Percentiles rank a stretch among this genome's conserved stretches.
Evolutionary conservation across 2,797 vertebrate species (phyloP).

Genomic region (Glossophaga mutica): DNA sequence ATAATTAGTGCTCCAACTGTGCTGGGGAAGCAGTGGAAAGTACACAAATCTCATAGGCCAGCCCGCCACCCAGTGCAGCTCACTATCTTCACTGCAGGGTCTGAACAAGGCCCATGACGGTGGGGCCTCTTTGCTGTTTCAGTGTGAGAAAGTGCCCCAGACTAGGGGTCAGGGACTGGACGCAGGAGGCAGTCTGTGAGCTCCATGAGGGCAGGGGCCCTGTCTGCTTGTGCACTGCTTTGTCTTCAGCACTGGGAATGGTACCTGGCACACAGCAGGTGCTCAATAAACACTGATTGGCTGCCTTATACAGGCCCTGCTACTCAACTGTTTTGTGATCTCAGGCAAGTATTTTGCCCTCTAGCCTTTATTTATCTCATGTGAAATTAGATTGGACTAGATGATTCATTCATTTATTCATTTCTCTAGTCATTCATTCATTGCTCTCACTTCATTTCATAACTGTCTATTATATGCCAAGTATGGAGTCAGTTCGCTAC

Average conservation of each 20-base stretch:
- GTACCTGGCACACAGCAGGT: neutral
- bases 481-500: neutral
- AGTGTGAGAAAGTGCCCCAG: neutral
- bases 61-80: neutral
- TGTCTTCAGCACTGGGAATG: accelerated
- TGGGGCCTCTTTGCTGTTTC: neutral
- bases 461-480: neutral
- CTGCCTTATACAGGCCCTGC: neutral
- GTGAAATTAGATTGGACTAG: neutral
- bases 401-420: neutral
- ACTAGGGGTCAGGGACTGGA: neutral
- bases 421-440: neutral
- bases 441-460: neutral
- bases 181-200: neutral
- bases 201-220: accelerated
- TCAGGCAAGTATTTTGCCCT: neutral
- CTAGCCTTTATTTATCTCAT: neutral
- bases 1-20: slow-evolving; percentile 21
- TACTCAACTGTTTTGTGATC: neutral
- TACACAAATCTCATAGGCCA: neutral
- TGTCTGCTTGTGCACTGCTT: neutral
- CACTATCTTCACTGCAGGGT: neutral
- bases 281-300: neutral
- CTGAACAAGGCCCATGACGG: accelerated
- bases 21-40: neutral